Percentiles rank a stretch among this genome's conserved stretches.
These are phyloP conservation scores for Teleopsis dalmanni DNA, from an alignment of 1,140 invertebrate genomes.

Conservation along the genomic window DNA sequence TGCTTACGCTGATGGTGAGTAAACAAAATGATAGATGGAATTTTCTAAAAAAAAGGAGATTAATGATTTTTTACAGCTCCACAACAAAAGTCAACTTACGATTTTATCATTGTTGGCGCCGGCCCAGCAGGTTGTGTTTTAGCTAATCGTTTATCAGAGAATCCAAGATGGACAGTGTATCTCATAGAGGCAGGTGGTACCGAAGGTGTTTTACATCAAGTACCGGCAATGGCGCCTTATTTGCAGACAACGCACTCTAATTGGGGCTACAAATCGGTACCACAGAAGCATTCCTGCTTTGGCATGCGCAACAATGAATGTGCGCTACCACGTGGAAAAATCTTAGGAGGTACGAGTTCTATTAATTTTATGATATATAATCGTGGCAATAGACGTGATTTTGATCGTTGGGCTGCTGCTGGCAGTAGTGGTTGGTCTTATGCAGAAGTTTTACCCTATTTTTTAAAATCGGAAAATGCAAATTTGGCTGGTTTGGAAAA, in stretches of 20 bases:
- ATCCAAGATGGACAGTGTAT: constrained; percentile 48
- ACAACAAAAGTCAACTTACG: constrained; percentile 48
- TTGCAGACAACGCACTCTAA: constrained; percentile 53
- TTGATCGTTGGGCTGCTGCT: constrained; percentile 62
- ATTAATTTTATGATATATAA: constrained; percentile 88
- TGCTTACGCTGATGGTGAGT: constrained; percentile 38
- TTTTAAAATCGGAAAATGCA: constrained; percentile 53
- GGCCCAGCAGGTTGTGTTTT: constrained; percentile 77
- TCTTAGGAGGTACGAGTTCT: constrained; percentile 65
- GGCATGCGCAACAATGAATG: constrained; percentile 49
- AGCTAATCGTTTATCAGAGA: constrained; percentile 62
- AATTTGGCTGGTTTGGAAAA: constrained; percentile 47
- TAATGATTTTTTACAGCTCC: constrained; percentile 18
- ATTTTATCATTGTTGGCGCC: constrained; percentile 81
- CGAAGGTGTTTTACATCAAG: constrained; percentile 59
- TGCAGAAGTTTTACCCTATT: constrained; percentile 62
- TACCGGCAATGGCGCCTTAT: constrained; percentile 55
- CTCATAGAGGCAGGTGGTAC: constrained; percentile 60
- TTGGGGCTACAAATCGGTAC: constrained; percentile 63
- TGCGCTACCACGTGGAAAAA: constrained; percentile 55
- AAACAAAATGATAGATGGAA: constrained; percentile 61
- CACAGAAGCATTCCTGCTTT: constrained; percentile 53
- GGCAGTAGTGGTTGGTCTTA: constrained; percentile 69
- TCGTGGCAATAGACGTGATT: constrained; percentile 68
- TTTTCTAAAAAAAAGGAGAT: background rate